These are phyloP conservation scores for Lasius fuliginosus DNA, from an alignment of 2,888 invertebrate genomes.

Conservation along the genomic window DNA sequence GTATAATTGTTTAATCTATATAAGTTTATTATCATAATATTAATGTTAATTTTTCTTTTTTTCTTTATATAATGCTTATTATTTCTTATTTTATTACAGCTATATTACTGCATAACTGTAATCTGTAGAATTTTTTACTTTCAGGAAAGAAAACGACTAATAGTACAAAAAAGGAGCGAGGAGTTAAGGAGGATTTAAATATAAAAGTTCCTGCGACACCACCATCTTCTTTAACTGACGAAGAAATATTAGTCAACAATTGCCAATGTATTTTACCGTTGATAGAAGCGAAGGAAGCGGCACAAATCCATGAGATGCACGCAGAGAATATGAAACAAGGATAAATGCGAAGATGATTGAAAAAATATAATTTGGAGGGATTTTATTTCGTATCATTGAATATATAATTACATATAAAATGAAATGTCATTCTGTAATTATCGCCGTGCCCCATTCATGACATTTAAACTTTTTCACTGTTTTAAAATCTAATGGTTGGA, in stretches of 20 bases:
- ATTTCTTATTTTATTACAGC: background rate
- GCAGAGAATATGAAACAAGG: background rate
- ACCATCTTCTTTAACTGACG: constrained; percentile 63
- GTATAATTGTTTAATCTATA: background rate
- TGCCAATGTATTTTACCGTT: constrained; percentile 73
- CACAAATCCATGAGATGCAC: constrained; percentile 9
- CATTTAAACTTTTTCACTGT: constrained; percentile 82
- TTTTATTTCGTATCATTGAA: constrained; percentile 11
- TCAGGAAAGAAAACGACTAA: background rate
- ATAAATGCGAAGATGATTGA: background rate
- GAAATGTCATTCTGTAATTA: constrained; percentile 73
- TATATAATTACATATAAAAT: constrained; percentile 14
- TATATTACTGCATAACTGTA: background rate
- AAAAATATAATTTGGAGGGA: background rate
- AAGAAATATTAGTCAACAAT: constrained; percentile 62
- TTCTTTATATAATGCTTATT: background rate
- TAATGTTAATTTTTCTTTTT: background rate
- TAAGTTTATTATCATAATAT: background rate
- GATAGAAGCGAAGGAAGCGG: constrained; percentile 73
- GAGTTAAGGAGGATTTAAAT: background rate
- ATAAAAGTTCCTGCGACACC: constrained; percentile 12
- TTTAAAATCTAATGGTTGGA: constrained; percentile 59
- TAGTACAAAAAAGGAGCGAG: background rate
- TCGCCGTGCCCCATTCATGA: constrained; percentile 83
- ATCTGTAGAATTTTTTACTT: background rate